phyloP scores from a whole-genome alignment of 2,797 vertebrate species.

The Cyclura pinguis region DNA sequence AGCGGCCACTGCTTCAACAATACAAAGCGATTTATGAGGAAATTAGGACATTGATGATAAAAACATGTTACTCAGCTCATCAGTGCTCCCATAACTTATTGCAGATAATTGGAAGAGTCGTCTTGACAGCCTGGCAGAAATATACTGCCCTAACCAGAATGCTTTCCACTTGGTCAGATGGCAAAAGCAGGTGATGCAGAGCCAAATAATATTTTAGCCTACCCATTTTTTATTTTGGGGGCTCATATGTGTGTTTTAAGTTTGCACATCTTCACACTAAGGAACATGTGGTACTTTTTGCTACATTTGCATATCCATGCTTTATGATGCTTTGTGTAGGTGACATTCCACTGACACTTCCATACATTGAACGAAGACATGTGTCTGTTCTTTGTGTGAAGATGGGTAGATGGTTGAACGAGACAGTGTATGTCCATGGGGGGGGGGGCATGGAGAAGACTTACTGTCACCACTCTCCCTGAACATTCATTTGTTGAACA shows the following conservation, averaged over 20 bases:
- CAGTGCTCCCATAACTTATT: neutral
- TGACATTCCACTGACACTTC: neutral
- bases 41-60: neutral
- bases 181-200: neutral
- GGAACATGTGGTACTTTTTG: neutral
- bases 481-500: too few species aligned
- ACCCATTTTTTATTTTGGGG: neutral
- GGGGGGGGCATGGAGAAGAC: too few species aligned
- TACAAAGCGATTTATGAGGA: constrained; percentile 8
- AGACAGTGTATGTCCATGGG: too few species aligned
- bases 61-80: neutral
- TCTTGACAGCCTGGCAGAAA: neutral
- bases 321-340: neutral
- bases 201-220: neutral
- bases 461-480: too few species aligned
- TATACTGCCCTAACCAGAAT: neutral
- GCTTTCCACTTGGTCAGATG: neutral
- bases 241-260: neutral
- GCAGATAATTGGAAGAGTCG: neutral
- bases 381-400: too few species aligned
- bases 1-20: constrained; percentile 36
- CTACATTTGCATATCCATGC: neutral
- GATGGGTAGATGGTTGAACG: too few species aligned
- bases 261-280: neutral
- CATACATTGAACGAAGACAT: neutral